Evolutionary conservation across 1,140 invertebrate species (phyloP).

Genomic region (Nebria ingens): DNA sequence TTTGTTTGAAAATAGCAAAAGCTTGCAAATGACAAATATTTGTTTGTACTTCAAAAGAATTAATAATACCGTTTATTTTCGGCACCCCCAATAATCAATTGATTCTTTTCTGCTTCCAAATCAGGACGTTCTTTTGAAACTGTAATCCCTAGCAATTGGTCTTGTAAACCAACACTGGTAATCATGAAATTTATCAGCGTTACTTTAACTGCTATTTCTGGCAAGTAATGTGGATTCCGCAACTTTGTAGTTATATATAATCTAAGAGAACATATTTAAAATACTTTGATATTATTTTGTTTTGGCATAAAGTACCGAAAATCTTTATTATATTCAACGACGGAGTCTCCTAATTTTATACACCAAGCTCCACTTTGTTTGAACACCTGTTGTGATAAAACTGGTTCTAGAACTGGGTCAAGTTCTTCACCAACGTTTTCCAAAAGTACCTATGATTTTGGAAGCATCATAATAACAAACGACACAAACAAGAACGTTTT

Average conservation of each 20-base stretch:
- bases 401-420: conserved; percentile 79
- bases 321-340: conserved; percentile 73
- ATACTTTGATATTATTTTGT: background rate
- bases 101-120: conserved; percentile 84
- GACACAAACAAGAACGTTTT: background rate
- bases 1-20: background rate
- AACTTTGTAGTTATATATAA: conserved; percentile 93
- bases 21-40: conserved; percentile 4
- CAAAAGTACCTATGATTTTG: conserved; percentile 57
- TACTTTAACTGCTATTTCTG: conserved; percentile 85
- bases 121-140: conserved; percentile 87
- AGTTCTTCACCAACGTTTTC: conserved; percentile 84
- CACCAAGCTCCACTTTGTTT: conserved; percentile 73
- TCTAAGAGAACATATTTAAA: conserved; percentile 37
- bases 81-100: conserved; percentile 79
- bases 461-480: conserved; percentile 12
- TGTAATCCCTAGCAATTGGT: conserved; percentile 82
- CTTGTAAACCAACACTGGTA: conserved; percentile 79
- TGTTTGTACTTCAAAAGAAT: background rate
- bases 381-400: conserved; percentile 81
- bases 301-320: conserved; percentile 58
- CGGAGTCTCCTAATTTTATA: conserved; percentile 72
- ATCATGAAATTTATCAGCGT: conserved; percentile 92
- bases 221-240: conserved; percentile 85
- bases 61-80: conserved; percentile 61